Base-by-base conservation (phyloP, 1,140 invertebrate genomes). In the Drosophila ficusphila region DNA sequence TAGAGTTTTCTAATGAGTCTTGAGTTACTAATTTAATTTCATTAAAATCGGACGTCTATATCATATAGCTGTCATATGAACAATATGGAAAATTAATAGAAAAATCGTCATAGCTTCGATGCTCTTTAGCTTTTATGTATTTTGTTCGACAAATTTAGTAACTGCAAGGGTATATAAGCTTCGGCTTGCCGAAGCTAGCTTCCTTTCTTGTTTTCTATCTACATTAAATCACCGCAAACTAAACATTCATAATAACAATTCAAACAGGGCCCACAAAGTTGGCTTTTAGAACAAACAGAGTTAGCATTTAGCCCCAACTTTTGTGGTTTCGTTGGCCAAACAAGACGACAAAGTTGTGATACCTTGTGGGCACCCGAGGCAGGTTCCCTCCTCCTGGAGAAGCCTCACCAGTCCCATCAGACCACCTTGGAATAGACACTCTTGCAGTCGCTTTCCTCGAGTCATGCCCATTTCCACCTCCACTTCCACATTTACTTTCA, bases 261-360 rank as follows among this genome's bases (percentile, higher is more conserved):
- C 23, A 62, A 65, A 65, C 34, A 65, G 21, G 4, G 8, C 11
- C 41, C 44, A 7, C 21, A 14, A 42, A 51, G 60, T 67, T 67
- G 44, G 16, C 44, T 49, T 44, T 44, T 33, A 16, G 14, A 49
- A 48, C 38, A 48, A 70, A 34, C 58, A 49, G 12, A 49, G 12
- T 3, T 44, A 41, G 21, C 42, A 41, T 48, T 70, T 70, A 56
- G 53, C 23, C 25, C 14, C 44, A 39, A 49, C 54, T 71, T 58
- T 33, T 62, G 70, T 61, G 56, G 61, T 75, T 33, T 33, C 29
- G 36, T n/a, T 51, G 16, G 49, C 25, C 60, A 67, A 78, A 79
- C 42, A 67, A 29, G 34, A 48, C 53, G 48, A 60, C 48, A 60
- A 78, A 78, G 69, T 78, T 79, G 46, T 67, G 41, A 73, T 60